Evolutionary conservation across 2,113 vertebrate species (phyloP), one percentile per base, ranked within the genome.

Genomic region (Tauraco erythrolophus): DNA sequence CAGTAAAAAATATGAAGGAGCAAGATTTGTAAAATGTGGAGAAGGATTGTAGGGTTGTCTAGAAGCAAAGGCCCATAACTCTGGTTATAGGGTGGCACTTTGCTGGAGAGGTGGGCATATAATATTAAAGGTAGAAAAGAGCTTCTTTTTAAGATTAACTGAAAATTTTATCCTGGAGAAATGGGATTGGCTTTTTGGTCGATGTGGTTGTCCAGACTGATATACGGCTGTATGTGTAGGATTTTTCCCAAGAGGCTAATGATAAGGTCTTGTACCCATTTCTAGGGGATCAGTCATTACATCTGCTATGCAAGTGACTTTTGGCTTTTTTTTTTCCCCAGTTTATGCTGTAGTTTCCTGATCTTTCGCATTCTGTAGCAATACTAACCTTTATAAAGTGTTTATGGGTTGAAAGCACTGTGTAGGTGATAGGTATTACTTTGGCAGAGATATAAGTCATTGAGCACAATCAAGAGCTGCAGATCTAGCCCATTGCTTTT

Each of bases 1-100:
- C 19, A 17, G 14, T 48, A 17, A 51, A 61, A 71, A n/a, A 31
- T 14, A 25, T 4, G 5, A 78, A 74, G 35, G 21, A 45, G 3
- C 1, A 4, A 41, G 33, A 9, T n/a, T 82, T 51, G n/a, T n/a
- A n/a, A n/a, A 41, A 14, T 31, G 7, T 14, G 50, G 35, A 19
- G 50, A 56, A 65, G 45, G 31, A 2, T 27, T 41, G 35, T 4
- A 17, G 31, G 28, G 4, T 8, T 48, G 11, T 28, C 50, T 9
- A 2, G 28, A 27, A 78, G 9, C 28, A 41, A 54, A 74, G 30
- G 25, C 27, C 60, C 24, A 3, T 33, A 23, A 8, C 16, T 51
- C 54, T 17, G n/a, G 2, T 33, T 45, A 25, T 4, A n/a, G 35
- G 12, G 2, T 0, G 10, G 24, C 37, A 19, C 14, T 25, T 50